Base-by-base conservation (phyloP, 1,140 invertebrate species). In the Eupristina koningsbergeri region DNA sequence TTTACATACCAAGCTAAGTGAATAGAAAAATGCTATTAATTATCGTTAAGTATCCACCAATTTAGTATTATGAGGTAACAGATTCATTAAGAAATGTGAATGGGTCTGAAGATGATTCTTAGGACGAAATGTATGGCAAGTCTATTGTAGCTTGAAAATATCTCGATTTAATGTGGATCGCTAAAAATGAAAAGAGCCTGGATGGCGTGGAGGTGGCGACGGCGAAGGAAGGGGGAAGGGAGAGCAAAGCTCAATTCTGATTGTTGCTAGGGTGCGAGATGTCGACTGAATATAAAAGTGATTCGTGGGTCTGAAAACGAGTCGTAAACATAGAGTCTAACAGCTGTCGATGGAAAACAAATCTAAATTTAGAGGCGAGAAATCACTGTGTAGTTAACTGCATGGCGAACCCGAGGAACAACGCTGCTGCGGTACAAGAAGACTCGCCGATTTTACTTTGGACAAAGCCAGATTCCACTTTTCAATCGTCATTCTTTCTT, bases 341-440 rank as follows among this genome's bases (percentile, higher is more conserved):
- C 90, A 90, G 89, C 91, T 92, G 89, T 91, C 89, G 90, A 91
- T 91, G 87, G 89, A 89, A 91, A 91, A 91, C 88, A 89, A 88
- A 80, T 88, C 89, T 91, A 91, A 89, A 90, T 90, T 90, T 92
- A 91, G 89, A 86, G 81, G 69, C 67, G 69, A 29, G 2, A 29
- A 29, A 47, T 3, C 3, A 17, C 11, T n/a, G 50, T 29, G 22
- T 41, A 8, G 19, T 29, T 2, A 3, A 22, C 34, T 45, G 6
- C 6, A 11, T 5, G 41, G 41, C 5, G 41, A 11, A 45, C n/a
- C n/a, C n/a, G n/a, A n/a, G n/a, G n/a, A n/a, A n/a, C n/a, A n/a
- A n/a, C n/a, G n/a, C n/a, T n/a, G n/a, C n/a, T n/a, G n/a, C n/a
- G n/a, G n/a, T n/a, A n/a, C n/a, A n/a, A n/a, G n/a, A n/a, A n/a